Conservation (phyloP, 2,888 invertebrate species). For the Barypeithes pellucidus region DNA sequence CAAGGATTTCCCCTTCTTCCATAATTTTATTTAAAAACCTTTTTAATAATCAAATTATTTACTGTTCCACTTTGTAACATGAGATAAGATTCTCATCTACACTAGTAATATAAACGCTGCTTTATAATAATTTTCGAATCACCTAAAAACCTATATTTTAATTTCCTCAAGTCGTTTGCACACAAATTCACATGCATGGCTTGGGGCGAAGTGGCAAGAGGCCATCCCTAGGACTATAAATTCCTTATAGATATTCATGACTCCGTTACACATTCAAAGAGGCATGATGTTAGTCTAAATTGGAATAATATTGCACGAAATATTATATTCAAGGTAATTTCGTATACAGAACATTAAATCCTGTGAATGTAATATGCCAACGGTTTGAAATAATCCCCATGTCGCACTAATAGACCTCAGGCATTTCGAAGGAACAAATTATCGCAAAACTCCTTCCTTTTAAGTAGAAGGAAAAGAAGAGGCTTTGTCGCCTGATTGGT, state of each 20-base stretch:
- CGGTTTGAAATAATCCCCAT: too few relatives aligned
- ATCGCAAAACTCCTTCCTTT: too few relatives aligned
- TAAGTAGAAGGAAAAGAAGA: too few relatives aligned
- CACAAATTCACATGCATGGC: slow-evolving; percentile 9
- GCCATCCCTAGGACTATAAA: slow-evolving; percentile 1
- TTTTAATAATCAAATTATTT: too few relatives aligned
- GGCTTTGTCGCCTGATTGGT: too few relatives aligned
- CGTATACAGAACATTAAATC: not conserved
- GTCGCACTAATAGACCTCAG: too few relatives aligned
- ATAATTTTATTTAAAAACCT: too few relatives aligned
- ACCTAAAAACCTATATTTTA: not conserved
- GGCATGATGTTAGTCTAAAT: not conserved
- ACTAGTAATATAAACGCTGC: too few relatives aligned
- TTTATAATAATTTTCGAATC: not conserved
- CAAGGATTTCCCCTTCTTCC: too few relatives aligned
- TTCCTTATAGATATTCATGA: slow-evolving; percentile 21
- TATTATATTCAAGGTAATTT: not conserved
- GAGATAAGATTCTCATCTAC: too few relatives aligned
- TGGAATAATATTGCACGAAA: slow-evolving; percentile 4
- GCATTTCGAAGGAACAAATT: too few relatives aligned
- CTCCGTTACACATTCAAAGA: slow-evolving; percentile 6
- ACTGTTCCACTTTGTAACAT: too few relatives aligned
- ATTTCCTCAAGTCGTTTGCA: not conserved
- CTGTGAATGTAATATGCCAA: not conserved
- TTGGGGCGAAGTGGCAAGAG: not conserved